Percentiles rank a stretch among this genome's conserved stretches.
Conservation (phyloP, 2,113 vertebrate genomes). For the Dromaius novaehollandiae region DNA sequence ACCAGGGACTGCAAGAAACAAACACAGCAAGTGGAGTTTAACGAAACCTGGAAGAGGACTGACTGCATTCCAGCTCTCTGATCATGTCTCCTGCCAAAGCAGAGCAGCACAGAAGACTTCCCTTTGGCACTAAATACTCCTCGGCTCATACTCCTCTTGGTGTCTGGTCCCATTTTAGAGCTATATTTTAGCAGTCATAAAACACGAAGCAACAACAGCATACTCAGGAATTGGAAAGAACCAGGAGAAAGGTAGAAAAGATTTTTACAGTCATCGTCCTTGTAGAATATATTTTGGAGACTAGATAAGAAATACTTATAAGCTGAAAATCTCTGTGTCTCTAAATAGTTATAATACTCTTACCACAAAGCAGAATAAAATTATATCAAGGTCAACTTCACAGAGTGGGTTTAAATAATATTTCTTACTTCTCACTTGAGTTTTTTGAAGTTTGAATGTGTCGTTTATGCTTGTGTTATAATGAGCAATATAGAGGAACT, state of each 20-base stretch:
- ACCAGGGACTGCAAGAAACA: not conserved
- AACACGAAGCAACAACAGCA: not conserved
- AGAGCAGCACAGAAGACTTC: not conserved
- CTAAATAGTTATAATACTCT: not conserved
- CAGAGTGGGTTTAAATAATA: not conserved
- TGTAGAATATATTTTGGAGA: not conserved
- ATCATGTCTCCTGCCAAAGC: not conserved
- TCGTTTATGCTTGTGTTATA: not conserved
- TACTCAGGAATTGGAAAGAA: not conserved
- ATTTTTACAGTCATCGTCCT: not conserved
- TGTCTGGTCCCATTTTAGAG: not conserved
- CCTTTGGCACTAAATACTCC: rapidly evolving
- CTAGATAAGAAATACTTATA: slow-evolving; percentile 7
- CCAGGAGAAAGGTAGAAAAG: not conserved
- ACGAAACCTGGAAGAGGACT: not conserved
- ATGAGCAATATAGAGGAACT: not conserved
- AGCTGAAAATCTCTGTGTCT: not conserved
- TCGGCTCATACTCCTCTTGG: not conserved
- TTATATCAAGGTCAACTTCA: slow-evolving; percentile 1
- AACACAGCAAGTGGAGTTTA: rapidly evolving
- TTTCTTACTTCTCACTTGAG: not conserved
- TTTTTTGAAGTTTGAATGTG: slow-evolving; percentile 6
- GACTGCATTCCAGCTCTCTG: rapidly evolving
- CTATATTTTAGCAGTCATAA: not conserved
- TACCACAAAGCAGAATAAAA: slow-evolving; percentile 9